Conservation (phyloP, 92 coral and sea anemone species). For the Actinernus sp. region DNA sequence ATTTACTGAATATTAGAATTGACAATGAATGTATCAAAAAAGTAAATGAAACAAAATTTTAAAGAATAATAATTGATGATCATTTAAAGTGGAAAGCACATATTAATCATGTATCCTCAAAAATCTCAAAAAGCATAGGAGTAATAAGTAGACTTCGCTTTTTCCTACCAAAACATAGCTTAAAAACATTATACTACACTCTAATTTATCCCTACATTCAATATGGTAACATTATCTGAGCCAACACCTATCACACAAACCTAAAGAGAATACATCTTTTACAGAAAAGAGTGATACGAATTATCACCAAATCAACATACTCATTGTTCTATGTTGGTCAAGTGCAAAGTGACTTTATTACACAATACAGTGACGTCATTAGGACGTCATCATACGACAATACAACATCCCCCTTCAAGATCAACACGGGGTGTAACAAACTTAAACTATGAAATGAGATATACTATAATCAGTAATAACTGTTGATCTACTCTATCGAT, state of each 20-base stretch:
- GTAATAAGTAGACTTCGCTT: neutral
- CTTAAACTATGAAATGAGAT: no score
- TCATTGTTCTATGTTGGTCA: no score
- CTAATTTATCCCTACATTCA: conserved; percentile 1
- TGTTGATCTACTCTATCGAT: no score
- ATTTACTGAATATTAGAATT: neutral
- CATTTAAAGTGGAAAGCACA: neutral
- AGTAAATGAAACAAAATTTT: conserved; percentile 1
- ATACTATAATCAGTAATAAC: no score
- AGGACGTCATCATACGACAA: no score
- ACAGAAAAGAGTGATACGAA: conserved; percentile 2
- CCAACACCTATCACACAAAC: neutral
- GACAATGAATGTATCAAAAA: neutral
- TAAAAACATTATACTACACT: neutral
- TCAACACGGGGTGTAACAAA: no score
- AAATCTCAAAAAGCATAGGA: neutral
- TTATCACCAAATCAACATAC: neutral
- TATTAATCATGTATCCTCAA: neutral
- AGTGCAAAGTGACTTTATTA: no score
- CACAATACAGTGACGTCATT: no score
- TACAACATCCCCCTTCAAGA: no score
- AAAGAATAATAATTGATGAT: neutral
- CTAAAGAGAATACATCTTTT: neutral
- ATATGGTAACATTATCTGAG: neutral
- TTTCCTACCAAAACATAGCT: neutral